A percentile compares a stretch with the other conserved stretches of the same genome.
Conservation (phyloP, 37 sponge, comb jelly and placozoan genomes). For the Theonella swinhoei region DNA sequence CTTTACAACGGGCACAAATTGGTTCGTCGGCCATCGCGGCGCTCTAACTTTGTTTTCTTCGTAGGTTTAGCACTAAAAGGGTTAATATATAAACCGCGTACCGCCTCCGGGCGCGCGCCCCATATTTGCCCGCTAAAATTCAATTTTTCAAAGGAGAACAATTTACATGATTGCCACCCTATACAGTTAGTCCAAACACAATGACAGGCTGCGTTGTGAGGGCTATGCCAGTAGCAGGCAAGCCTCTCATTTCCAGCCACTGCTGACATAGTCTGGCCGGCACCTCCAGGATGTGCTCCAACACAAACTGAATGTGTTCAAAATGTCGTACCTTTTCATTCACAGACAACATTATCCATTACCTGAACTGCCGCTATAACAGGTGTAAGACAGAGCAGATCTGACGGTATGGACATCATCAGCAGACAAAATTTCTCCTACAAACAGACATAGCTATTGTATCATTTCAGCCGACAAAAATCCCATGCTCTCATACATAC, state of each 20-base stretch:
- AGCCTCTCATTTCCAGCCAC: constrained; percentile 33
- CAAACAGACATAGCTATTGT: no score
- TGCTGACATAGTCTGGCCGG: constrained; percentile 31
- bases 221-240: constrained; percentile 13
- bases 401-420: constrained; percentile 68
- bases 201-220: neutral
- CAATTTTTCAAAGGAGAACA: no score
- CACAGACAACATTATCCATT: neutral
- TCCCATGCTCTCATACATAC: constrained; percentile 17
- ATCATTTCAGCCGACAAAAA: no score
- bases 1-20: constrained; percentile 31
- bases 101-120: no score
- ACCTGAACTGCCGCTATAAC: constrained; percentile 60
- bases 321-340: neutral
- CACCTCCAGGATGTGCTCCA: constrained; percentile 33
- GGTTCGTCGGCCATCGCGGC: neutral
- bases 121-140: no score
- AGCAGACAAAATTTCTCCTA: constrained; percentile 78
- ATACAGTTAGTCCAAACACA: constrained; percentile 16
- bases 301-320: constrained; percentile 39
- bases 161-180: no score
- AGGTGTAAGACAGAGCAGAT: constrained; percentile 33
- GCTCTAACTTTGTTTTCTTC: neutral
- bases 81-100: no score
- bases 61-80: neutral